A percentile compares a stretch with the other conserved stretches of the same genome.
These are phyloP conservation scores for Scaeva pyrastri DNA, from an alignment of 2,888 invertebrate species.

Conservation along the genomic window DNA sequence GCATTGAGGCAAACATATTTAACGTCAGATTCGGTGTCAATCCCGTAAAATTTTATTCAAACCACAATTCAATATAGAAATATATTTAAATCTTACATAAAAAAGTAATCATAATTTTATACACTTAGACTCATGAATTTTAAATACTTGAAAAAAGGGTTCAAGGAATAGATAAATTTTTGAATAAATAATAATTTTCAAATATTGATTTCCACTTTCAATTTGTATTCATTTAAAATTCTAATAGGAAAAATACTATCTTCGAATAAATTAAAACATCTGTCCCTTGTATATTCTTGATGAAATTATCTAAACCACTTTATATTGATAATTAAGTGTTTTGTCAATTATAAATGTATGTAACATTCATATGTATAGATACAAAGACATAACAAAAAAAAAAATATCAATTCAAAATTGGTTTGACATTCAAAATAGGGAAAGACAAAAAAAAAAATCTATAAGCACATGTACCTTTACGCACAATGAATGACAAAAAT, in stretches of 20 bases:
- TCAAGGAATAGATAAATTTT: too few species aligned
- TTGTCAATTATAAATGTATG: constrained; percentile 66
- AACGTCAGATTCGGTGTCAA: too few species aligned
- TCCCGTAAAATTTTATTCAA: too few species aligned
- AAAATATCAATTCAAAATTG: constrained; percentile 62
- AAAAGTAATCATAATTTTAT: neutral
- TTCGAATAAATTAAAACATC: constrained; percentile 37
- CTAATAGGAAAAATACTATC: neutral
- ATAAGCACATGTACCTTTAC: neutral
- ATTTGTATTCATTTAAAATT: constrained; percentile 63
- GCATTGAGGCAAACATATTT: too few species aligned
- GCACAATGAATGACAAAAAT: constrained; percentile 44
- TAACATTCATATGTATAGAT: constrained; percentile 24
- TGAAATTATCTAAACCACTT: constrained; percentile 51
- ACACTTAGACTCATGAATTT: neutral
- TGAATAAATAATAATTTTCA: neutral
- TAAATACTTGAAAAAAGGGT: neutral
- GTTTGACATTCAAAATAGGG: constrained; percentile 5
- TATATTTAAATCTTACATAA: neutral
- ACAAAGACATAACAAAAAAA: neutral
- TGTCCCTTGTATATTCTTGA: constrained; percentile 42
- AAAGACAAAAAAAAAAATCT: neutral
- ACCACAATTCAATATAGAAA: neutral
- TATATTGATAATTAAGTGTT: constrained; percentile 47
- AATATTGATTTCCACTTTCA: constrained; percentile 46